Base-by-base conservation (phyloP, 2,797 vertebrate species). In the Xerus rutilus region DNA sequence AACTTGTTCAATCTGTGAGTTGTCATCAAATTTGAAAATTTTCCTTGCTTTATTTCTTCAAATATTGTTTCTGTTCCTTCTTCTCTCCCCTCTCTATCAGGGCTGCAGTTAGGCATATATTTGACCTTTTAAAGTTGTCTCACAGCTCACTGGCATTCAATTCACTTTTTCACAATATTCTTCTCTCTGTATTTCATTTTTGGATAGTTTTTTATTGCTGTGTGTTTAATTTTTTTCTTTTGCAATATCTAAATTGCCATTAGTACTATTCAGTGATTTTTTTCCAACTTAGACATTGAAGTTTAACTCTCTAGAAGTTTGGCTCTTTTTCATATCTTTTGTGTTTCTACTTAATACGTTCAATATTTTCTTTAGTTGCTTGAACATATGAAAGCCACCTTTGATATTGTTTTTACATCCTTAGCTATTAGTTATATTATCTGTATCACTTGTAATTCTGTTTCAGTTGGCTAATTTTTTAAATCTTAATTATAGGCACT, bases 11-110 rank as follows among this genome's bases (percentile, higher is more conserved):
- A 73, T 83, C 28, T 94, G n/a, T 92, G 47, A 92, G 20, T 43
- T 93, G 91, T 89, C 25, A 89, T 91, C 59, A 86, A 59, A 67
- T 93, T 77, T 96, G 35, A 39, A 81, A 72, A 74, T 7, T 67
- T 79, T 96, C 47, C 59, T 72, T 12, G 67, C 65, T 69, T 78
- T 73, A 78, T 79, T 94, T 94, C n/a, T 87, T 86, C 47, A 93
- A 87, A 78, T 67, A 81, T 92, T 87, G 45, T 77, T 91, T 93
- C 30, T 95, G 9, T 74, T 86, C 28, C 52, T 11, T 85, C 7
- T 8, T 10, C 21, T 70, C n/a, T 83, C 43, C 43, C 28, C 49
- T 91, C 8, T 52, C 45, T 76, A 76, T 73, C 35, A 69, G 21
- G 35, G 3, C 7, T 67, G 65, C 47, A 91, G 15, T 93, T 93